phyloP scores from a whole-genome alignment of 2,888 invertebrate genomes.

The Rhagonycha fulva region DNA sequence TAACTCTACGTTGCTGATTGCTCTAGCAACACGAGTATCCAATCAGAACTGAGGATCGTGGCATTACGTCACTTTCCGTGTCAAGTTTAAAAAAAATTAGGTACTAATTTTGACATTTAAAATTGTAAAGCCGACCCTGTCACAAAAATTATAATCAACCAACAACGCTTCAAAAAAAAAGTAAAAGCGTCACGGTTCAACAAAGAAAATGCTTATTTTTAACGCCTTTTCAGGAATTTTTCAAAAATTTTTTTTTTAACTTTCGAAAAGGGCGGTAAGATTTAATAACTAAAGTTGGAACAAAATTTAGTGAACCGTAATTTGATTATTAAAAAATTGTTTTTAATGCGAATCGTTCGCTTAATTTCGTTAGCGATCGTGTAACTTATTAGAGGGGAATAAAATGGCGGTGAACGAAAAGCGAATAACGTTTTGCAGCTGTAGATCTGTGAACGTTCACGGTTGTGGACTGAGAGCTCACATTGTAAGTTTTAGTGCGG shows the following conservation, averaged over 20 bases:
- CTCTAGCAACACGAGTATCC: too few species aligned
- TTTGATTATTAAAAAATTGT: background rate
- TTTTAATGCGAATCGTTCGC: conserved; percentile 1
- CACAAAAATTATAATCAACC: background rate
- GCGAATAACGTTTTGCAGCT: conserved; percentile 49
- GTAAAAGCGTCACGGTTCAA: background rate
- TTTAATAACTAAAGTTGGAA: too few species aligned
- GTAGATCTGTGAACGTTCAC: conserved; percentile 38
- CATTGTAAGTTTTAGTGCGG: conserved; percentile 20
- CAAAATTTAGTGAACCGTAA: background rate
- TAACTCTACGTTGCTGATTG: too few species aligned
- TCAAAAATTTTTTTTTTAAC: background rate
- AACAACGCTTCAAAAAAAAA: background rate
- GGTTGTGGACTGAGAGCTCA: conserved; percentile 17
- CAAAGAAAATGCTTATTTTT: background rate
- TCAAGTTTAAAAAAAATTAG: too few species aligned
- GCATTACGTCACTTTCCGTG: too few species aligned
- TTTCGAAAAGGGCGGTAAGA: background rate
- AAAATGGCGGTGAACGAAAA: conserved; percentile 41
- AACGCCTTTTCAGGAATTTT: background rate
- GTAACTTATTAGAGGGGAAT: conserved; percentile 14
- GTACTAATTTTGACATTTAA: background rate
- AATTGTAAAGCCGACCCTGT: background rate
- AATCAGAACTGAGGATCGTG: too few species aligned
- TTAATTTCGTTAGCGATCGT: background rate